Conservation (phyloP, 2,113 vertebrate species). For the Rhinopomastus cyanomelas region DNA sequence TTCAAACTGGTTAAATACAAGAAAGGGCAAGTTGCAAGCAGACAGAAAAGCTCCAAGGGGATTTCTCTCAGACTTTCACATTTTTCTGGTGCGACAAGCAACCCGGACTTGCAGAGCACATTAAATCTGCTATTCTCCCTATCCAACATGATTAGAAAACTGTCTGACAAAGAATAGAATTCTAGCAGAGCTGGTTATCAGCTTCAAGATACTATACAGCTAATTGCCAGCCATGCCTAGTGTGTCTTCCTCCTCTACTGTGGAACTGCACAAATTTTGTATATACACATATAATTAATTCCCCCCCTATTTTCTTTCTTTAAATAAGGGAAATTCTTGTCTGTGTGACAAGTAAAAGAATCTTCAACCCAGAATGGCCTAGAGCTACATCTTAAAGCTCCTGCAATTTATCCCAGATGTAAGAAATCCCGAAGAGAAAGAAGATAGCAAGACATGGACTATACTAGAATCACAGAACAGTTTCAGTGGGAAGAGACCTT, state of each 20-base stretch:
- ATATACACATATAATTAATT: not conserved
- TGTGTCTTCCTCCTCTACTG: not conserved
- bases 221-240: not conserved
- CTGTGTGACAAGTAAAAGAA: not conserved
- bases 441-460: not conserved
- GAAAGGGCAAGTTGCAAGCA: not conserved
- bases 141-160: not conserved
- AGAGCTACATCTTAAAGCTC: not conserved
- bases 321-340: not conserved
- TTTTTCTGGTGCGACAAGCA: not conserved
- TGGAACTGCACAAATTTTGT: not conserved
- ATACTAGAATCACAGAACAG: too few relatives aligned
- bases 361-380: not conserved
- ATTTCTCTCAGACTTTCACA: constrained; percentile 30
- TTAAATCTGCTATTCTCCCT: constrained; percentile 19
- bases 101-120: not conserved
- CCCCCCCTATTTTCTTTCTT: not conserved
- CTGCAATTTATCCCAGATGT: not conserved
- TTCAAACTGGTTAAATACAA: not conserved
- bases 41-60: constrained; percentile 28
- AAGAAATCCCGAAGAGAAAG: not conserved
- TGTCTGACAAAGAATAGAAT: not conserved
- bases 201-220: not conserved
- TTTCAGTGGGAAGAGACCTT: too few relatives aligned
- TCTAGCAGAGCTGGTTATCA: not conserved